A percentile compares a stretch with the other conserved stretches of the same genome.
Conservation (phyloP, 1,140 invertebrate species). For the Chelonus insularis region DNA sequence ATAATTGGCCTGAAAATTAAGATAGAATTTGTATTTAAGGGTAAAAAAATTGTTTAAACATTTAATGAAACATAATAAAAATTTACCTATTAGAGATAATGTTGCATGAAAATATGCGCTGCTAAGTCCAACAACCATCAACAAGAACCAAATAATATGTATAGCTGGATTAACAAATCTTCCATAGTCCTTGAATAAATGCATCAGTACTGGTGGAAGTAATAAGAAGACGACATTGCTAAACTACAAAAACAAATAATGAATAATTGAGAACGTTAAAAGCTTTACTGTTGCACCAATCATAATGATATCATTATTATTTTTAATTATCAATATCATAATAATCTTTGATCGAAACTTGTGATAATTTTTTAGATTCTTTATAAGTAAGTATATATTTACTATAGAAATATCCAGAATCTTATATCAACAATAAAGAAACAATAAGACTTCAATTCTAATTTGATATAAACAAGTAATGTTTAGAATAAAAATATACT, state of each 20-base stretch:
- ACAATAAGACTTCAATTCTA: no score
- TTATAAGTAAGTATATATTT: no score
- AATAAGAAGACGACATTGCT: constrained; percentile 79
- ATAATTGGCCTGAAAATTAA: constrained; percentile 64
- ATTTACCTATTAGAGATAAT: constrained; percentile 72
- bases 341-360: no score
- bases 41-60: no score
- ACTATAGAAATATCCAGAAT: no score
- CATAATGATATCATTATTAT: no score
- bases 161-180: constrained; percentile 74
- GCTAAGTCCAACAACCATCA: constrained; percentile 77
- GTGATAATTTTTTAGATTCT: no score
- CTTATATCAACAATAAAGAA: no score
- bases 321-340: no score
- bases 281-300: no score
- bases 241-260: constrained; percentile 60
- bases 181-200: constrained; percentile 75
- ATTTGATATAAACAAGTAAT: no score
- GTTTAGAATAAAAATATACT: constrained; percentile 45
- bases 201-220: constrained; percentile 74
- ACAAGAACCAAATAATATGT: constrained; percentile 74
- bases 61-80: no score
- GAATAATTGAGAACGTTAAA: neutral
- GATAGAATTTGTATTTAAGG: constrained; percentile 9
- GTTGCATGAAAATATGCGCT: constrained; percentile 85